These are phyloP conservation scores for Parelbella ahira DNA, from an alignment of 2,888 invertebrate genomes.

Conservation along the genomic window DNA sequence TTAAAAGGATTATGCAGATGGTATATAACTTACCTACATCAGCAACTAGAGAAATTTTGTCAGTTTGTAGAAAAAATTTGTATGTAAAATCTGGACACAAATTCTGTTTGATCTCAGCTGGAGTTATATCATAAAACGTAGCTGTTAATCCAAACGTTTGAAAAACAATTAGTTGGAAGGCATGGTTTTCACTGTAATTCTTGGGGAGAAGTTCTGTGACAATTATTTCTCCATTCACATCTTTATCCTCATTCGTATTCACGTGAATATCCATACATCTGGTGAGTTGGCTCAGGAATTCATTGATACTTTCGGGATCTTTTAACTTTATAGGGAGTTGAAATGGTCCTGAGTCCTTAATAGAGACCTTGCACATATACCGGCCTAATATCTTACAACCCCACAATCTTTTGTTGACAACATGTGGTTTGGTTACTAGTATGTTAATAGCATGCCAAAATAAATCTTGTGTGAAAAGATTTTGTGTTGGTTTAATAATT, in stretches of 20 bases:
- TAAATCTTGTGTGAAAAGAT: slow-evolving; percentile 22
- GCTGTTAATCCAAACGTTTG: slow-evolving; percentile 55
- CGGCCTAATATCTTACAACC: slow-evolving; percentile 61
- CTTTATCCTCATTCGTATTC: not conserved
- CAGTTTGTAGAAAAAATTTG: slow-evolving; percentile 55
- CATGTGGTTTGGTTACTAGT: slow-evolving; percentile 84
- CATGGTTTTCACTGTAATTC: slow-evolving; percentile 50
- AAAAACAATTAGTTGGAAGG: slow-evolving; percentile 56
- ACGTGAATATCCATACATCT: slow-evolving; percentile 22
- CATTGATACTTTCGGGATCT: slow-evolving; percentile 11
- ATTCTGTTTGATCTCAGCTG: slow-evolving; percentile 47
- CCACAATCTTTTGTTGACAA: slow-evolving; percentile 86
- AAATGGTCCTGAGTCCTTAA: not conserved
- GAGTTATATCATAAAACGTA: slow-evolving; percentile 71
- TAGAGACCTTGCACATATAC: slow-evolving; percentile 22
- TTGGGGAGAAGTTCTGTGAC: slow-evolving; percentile 60
- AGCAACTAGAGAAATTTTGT: slow-evolving; percentile 59
- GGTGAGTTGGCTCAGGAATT: slow-evolving; percentile 27
- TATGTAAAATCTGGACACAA: slow-evolving; percentile 75
- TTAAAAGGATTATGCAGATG: too few species aligned
- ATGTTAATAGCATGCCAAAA: slow-evolving; percentile 85
- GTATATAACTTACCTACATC: slow-evolving; percentile 47
- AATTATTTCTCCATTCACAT: slow-evolving; percentile 33
- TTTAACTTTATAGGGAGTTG: slow-evolving; percentile 23
- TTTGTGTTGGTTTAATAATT: not conserved